Evolutionary conservation across 1,140 invertebrate genomes (phyloP).

Genomic region (Zaprionus taronus): DNA sequence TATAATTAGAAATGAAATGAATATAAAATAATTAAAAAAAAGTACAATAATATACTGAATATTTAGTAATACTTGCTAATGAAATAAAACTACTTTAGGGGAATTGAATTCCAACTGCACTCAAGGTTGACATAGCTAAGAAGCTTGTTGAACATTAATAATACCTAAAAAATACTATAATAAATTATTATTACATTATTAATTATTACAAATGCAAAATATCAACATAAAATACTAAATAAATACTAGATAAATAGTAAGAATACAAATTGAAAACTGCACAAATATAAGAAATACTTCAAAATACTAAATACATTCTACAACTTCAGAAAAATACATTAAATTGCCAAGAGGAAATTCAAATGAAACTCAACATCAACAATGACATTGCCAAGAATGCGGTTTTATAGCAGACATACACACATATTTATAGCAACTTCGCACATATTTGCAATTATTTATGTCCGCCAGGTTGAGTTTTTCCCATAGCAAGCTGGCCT

Average conservation of each 20-base stretch:
- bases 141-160: fast-evolving
- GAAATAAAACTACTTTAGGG: too few relatives aligned
- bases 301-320: neutral
- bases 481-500: slow-evolving; percentile 5
- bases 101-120: too few relatives aligned
- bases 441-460: slow-evolving; percentile 8
- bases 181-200: too few relatives aligned
- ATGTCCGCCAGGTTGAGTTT: neutral
- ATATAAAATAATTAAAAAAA: too few relatives aligned
- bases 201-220: neutral
- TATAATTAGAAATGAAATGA: too few relatives aligned
- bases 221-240: neutral
- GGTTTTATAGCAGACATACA: neutral
- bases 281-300: neutral
- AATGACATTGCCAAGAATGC: neutral
- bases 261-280: neutral
- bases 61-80: too few relatives aligned
- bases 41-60: too few relatives aligned
- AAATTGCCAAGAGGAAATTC: neutral
- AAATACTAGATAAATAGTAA: neutral
- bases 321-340: too few relatives aligned
- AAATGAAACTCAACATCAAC: neutral
- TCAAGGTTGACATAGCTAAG: too few relatives aligned
- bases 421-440: neutral
- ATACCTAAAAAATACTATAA: too few relatives aligned